These are phyloP conservation scores for Sminthopsis crassicaudata DNA, from an alignment of 2,113 vertebrate genomes.

Conservation along the genomic window DNA sequence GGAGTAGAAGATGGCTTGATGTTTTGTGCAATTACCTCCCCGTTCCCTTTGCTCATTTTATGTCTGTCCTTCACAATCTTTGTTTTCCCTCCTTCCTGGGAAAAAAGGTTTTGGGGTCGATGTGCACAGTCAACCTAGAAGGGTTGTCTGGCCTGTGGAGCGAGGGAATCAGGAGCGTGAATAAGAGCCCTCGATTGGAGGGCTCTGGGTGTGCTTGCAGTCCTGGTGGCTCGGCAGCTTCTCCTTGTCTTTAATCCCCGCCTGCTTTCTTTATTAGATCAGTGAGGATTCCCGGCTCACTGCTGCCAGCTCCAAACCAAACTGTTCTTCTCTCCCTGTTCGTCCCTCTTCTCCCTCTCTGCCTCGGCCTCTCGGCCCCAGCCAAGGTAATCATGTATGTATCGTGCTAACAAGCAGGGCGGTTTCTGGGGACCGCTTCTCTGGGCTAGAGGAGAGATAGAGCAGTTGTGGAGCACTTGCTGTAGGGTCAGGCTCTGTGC, in stretches of 20 bases:
- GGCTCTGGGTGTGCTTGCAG: constrained; percentile 42
- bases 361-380: constrained; percentile 92
- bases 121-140: neutral
- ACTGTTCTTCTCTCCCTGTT: constrained; percentile 84
- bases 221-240: neutral
- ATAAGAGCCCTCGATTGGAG: neutral
- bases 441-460: constrained; percentile 70
- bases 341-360: constrained; percentile 88
- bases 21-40: neutral
- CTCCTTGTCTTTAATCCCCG: constrained; percentile 74
- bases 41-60: neutral
- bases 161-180: neutral
- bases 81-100: neutral
- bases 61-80: constrained; percentile 1
- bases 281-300: constrained; percentile 91
- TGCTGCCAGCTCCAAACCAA: constrained; percentile 85
- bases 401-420: constrained; percentile 86
- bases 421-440: constrained; percentile 78
- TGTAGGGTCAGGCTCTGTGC: neutral
- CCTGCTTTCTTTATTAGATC: constrained; percentile 90
- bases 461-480: neutral
- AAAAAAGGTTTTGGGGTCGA: neutral
- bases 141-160: neutral
- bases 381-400: constrained; percentile 97
- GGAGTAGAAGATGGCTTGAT: neutral